These are phyloP conservation scores for Carollia perspicillata DNA, from an alignment of 2,113 vertebrate genomes.

Conservation along the genomic window DNA sequence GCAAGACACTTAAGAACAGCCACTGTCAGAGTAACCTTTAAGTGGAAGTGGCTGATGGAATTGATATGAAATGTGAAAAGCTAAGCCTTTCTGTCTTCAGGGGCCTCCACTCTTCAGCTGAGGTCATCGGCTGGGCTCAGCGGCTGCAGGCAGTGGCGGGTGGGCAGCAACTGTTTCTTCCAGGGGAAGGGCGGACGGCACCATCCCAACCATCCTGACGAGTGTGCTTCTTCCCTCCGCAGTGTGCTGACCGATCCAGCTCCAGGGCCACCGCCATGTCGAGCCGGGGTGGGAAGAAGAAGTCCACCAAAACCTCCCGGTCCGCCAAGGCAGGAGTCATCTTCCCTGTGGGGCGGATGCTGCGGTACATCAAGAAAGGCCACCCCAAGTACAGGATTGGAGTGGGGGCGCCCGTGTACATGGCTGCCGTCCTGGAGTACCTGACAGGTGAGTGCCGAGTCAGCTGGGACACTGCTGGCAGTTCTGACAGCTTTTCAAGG, in stretches of 20 bases:
- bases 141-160: neutral
- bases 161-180: neutral
- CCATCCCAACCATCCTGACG: neutral
- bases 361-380: constrained; percentile 96
- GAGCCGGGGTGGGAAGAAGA: constrained; percentile 98
- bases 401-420: constrained; percentile 96
- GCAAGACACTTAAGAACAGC: constrained; percentile 13
- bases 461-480: too few relatives aligned
- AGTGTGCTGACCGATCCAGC: constrained; percentile 76
- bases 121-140: neutral
- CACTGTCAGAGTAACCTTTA: constrained; percentile 1
- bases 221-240: neutral
- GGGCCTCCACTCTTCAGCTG: neutral
- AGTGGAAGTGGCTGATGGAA: constrained; percentile 27
- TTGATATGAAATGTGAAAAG: neutral
- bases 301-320: constrained; percentile 94
- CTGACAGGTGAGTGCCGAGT: constrained; percentile 89
- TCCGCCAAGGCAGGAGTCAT: constrained; percentile 97
- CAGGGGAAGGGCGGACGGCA: accelerated
- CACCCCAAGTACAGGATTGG: constrained; percentile 96
- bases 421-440: constrained; percentile 98
- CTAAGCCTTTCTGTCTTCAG: neutral
- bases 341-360: constrained; percentile 98
- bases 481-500: neutral
- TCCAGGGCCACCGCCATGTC: constrained; percentile 86